Evolutionary conservation across 2,797 vertebrate species (phyloP).

Genomic region (Macropus fuliginosus): DNA sequence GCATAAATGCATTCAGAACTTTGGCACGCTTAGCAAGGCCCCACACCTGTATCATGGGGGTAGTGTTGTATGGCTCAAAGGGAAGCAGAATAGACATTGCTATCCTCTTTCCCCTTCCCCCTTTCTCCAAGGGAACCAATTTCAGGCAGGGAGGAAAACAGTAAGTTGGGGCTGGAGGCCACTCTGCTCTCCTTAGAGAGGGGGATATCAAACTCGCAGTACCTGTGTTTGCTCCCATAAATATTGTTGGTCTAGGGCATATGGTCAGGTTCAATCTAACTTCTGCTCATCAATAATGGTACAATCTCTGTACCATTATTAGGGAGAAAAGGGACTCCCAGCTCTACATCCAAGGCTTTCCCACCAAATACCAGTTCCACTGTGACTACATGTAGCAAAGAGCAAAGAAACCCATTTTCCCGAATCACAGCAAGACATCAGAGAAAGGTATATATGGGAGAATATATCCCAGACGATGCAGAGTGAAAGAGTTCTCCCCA

Average conservation of each 20-base stretch:
- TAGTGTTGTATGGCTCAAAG: background rate
- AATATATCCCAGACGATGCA: background rate
- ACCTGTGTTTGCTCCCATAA: background rate
- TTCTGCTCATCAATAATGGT: background rate
- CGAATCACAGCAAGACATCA: background rate
- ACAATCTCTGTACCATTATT: background rate
- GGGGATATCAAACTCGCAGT: background rate
- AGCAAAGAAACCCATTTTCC: background rate
- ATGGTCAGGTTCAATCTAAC: background rate
- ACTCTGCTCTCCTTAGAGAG: background rate
- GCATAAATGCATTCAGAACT: constrained; percentile 25
- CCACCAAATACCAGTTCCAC: background rate
- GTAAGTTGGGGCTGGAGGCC: background rate
- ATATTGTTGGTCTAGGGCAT: background rate
- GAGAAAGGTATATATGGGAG: background rate
- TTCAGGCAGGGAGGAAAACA: background rate
- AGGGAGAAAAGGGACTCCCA: background rate
- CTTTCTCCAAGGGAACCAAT: background rate
- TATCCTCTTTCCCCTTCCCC: background rate
- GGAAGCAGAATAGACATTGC: background rate
- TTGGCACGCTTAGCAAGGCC: background rate
- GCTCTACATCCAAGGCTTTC: background rate
- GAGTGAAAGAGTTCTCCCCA: background rate
- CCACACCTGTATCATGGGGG: background rate
- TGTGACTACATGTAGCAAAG: background rate